Evolutionary conservation across 2,888 invertebrate genomes (phyloP).

Genomic region (Macrosoma leucophasiata): DNA sequence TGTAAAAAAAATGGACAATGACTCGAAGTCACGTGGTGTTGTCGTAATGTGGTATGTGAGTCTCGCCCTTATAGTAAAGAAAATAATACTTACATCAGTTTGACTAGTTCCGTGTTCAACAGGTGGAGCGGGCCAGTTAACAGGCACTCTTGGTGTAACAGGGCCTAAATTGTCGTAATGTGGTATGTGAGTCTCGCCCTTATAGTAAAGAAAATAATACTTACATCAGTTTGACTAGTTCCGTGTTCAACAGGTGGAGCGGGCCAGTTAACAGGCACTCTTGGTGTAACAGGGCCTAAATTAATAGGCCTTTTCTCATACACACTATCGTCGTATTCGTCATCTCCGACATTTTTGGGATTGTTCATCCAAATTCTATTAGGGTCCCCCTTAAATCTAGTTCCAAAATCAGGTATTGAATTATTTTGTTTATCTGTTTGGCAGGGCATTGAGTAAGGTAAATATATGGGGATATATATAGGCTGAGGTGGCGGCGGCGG

Average conservation of each 20-base stretch:
- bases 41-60: too few relatives aligned
- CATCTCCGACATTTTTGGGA: too few relatives aligned
- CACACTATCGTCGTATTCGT: slow-evolving; percentile 31
- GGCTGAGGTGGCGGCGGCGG: slow-evolving; percentile 46
- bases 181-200: too few relatives aligned
- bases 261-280: slow-evolving; percentile 24
- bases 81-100: slow-evolving; percentile 32
- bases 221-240: slow-evolving; percentile 34
- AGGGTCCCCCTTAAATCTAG: too few relatives aligned
- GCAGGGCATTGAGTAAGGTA: slow-evolving; percentile 46
- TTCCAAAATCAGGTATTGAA: too few relatives aligned
- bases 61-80: too few relatives aligned
- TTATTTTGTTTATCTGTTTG: too few relatives aligned
- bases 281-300: slow-evolving; percentile 34
- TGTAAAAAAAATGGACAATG: too few relatives aligned
- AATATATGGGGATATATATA: slow-evolving; percentile 54
- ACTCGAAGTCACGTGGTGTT: too few relatives aligned
- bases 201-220: too few relatives aligned
- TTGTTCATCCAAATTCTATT: too few relatives aligned
- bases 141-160: slow-evolving; percentile 25
- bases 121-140: slow-evolving; percentile 28
- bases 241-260: slow-evolving; percentile 38
- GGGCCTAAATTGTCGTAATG: too few relatives aligned
- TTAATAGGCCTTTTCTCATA: slow-evolving; percentile 62
- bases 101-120: slow-evolving; percentile 39